These are phyloP conservation scores for Rotaria sp. DNA, from an alignment of 2,888 invertebrate species.

Conservation along the genomic window DNA sequence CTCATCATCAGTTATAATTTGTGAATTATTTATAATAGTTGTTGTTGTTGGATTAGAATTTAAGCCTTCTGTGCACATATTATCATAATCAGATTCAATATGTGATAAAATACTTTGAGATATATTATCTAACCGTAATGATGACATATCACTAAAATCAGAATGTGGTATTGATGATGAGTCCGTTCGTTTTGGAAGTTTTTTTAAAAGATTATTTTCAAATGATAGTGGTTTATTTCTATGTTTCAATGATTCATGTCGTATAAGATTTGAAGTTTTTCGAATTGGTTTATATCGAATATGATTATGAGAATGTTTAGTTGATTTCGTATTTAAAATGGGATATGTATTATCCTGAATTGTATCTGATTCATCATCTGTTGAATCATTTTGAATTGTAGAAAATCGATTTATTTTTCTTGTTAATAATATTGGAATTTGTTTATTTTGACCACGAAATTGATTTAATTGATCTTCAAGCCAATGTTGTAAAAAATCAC, in stretches of 20 bases:
- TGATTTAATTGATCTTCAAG: not conserved
- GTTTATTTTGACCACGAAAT: not conserved
- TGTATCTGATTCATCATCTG: slow-evolving; percentile 15
- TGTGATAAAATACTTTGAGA: not conserved
- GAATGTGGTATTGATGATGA: not conserved
- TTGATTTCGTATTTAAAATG: not conserved
- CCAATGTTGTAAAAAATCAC: not conserved
- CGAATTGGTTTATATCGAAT: not conserved
- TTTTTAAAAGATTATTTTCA: not conserved
- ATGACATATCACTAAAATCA: not conserved
- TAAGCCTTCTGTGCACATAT: not conserved
- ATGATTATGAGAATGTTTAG: not conserved
- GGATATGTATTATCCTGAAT: not conserved
- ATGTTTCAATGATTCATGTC: slow-evolving; percentile 21
- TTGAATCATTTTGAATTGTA: not conserved
- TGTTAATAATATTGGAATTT: not conserved
- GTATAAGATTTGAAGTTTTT: not conserved
- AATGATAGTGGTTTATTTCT: not conserved
- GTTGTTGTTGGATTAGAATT: not conserved
- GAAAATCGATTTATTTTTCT: not conserved
- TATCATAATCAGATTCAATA: slow-evolving; percentile 23
- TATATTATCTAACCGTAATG: not conserved
- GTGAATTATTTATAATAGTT: not conserved
- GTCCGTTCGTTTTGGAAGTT: not conserved
- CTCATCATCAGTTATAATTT: not conserved